Base-by-base conservation (phyloP, 2,113 vertebrate species). In the Lophura nycthemera region DNA sequence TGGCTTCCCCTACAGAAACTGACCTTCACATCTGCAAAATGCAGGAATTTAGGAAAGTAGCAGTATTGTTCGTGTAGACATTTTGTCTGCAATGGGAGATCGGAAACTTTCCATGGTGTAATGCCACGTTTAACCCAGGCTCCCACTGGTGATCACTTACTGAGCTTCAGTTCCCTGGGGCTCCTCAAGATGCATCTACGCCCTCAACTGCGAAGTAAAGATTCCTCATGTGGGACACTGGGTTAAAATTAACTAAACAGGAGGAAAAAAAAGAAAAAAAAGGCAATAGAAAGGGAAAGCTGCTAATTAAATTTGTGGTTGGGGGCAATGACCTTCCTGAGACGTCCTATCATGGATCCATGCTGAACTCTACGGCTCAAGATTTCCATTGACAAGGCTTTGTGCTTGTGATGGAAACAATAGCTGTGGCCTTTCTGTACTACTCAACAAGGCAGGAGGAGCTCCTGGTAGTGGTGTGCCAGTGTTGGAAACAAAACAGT, bases 51-150 rank as follows among this genome's bases (percentile, higher is more conserved):
- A 59, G 88, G 65, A 91, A 69, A 95, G 86, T 0, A 17, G 83
- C 2, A 50, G 76, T 61, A 93, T 66, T 90, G 92, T 65, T 92
- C 86, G 42, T 92, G 91, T 90, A 89, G 94, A 91, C 91, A 61
- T 88, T 93, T 97, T 78, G 90, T 82, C 94, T 94, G 83, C 92
- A 86, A 86, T 7, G 29, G 83, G 86, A 94, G 89, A 90, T 77
- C 3, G 61, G 89, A 94, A 90, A 92, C 76, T 72, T 86, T 86
- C 80, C 94, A 83, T 1, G 3, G 69, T 72, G 83, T 77, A 91
- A 93, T 60, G 60, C 38, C 0, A 0, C 6, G 64, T 13, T 45
- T 20, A 86, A 70, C 24, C 75, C 60, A 24, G 40, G 70, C 85
- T 95, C 93, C 85, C 94, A 75, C 65, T 29, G 86, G 61, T 48